Base-by-base conservation (phyloP, 1,140 invertebrate species). In the Drosophila saltans region DNA sequence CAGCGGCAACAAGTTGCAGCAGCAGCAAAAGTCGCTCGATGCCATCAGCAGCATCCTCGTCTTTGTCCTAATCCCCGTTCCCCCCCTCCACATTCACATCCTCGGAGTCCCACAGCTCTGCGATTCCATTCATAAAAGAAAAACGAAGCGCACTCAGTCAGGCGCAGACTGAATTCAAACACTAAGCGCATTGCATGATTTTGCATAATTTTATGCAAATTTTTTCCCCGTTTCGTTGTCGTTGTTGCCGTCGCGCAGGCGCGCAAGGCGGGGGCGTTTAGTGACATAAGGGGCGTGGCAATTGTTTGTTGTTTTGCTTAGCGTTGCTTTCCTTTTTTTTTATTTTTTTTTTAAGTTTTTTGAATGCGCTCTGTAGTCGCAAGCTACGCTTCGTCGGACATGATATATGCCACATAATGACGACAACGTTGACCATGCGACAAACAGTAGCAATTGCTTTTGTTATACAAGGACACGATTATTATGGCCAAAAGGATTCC, bases 141-240 rank as follows among this genome's bases (percentile, higher is more conserved):
- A 88, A 88, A 21, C 71, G 73, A 68, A 69, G 71, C 79, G 83
- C 75, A 82, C 81, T 85, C 62, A 60, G 65, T 48, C 59, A 65
- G 41, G 68, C 69, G 69, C 68, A 71, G 72, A 81, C 69, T 65
- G 59, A 78, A 69, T 88, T 74, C 76, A 80, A 88, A 88, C 83
- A 89, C 84, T 89, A 84, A 90, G 84, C 80, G 80, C 85, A 90
- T 89, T 84, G 84, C 89, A 91, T 91, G 89, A 91, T 91, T 91
- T 91, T 91, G 89, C 89, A 91, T 91, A 91, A 91, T 85, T 91
- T 91, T 91, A 91, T 91, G 89, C 80, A 89, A 91, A 91, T 91
- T 84, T 79, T 36, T 33, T 58, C 56, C 3, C 3, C 24, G n/a
- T 52, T 9, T 24, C 10, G 45, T 8, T 10, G 9, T 24, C 45